These are phyloP conservation scores for Euspilapteryx auroguttella DNA, from an alignment of 2,888 invertebrate genomes.

Conservation along the genomic window DNA sequence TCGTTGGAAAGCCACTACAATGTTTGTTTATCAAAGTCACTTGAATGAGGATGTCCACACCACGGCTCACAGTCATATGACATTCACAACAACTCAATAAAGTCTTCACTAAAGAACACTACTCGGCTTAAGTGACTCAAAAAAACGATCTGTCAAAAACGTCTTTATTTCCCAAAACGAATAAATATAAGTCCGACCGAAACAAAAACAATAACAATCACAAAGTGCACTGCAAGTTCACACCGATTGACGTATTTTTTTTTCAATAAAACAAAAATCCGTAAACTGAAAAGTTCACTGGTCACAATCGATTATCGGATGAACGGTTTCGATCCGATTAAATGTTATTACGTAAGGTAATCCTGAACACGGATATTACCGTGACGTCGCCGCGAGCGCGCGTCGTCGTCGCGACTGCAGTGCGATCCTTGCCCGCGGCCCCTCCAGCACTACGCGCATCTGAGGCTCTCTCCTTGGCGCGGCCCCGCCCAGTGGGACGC, in stretches of 20 bases:
- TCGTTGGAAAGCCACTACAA: conserved; percentile 6
- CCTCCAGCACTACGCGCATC: conserved; percentile 67
- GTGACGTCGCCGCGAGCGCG: conserved; percentile 37
- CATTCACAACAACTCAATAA: conserved; percentile 12
- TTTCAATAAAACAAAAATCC: too few species aligned
- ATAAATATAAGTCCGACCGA: conserved; percentile 30
- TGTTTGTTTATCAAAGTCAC: conserved; percentile 6
- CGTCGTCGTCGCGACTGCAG: conserved; percentile 53
- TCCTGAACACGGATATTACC: conserved; percentile 13
- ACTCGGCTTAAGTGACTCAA: too few species aligned
- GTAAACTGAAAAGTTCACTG: conserved; percentile 39
- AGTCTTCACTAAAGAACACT: conserved; percentile 3
- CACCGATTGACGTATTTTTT: too few species aligned
- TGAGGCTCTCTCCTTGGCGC: conserved; percentile 59
- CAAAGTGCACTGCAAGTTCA: conserved; percentile 38
- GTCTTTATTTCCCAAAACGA: too few species aligned
- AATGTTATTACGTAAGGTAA: conserved; percentile 50
- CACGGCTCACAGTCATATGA: conserved; percentile 21
- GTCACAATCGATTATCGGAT: conserved; percentile 51
- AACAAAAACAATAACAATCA: conserved; percentile 43
- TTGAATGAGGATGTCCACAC: too few species aligned
- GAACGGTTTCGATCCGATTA: conserved; percentile 38
- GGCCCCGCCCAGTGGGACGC: conserved; percentile 67
- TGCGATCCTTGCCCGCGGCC: conserved; percentile 61
- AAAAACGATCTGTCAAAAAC: too few species aligned